Base-by-base conservation (phyloP, 2,797 vertebrate species). In the Coregonus ussuriensis region DNA sequence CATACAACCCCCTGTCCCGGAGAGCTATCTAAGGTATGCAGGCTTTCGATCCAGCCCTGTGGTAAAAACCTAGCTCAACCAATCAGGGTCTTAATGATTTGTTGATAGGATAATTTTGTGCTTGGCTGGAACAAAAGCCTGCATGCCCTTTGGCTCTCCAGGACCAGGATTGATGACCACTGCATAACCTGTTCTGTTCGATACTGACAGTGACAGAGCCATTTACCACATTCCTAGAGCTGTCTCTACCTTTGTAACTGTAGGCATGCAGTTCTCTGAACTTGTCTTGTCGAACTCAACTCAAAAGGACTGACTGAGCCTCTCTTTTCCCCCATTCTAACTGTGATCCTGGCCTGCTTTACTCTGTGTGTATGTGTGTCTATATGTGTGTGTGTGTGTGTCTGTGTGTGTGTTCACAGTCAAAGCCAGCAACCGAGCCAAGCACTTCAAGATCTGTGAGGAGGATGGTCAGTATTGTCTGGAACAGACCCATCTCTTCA, bases 361-460 rank as follows among this genome's bases (percentile, higher is more conserved):
- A 29, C 13, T 29, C 4, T 13, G 62, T 35, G 3, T 14, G 66
- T 13, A 13, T 85, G 54, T 72, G 79, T 80, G 62, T 75, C 4
- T 67, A 9, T 47, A 15, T n/a, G 67, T 21, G 16, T 33, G 3
- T n/a, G 29, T 54, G 35, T 33, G 35, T 37, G 18, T 76, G n/a
- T 18, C 16, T 68, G 71, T 1, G 15, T 76, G 29, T 47, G 37
- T 29, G 81, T 21, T 83, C 41, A 18, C 86, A 96, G 96, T 96
- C 80, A 89, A 87, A 72, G 82, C 88, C 0, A 29, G 67, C 59
- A 72, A 75, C 29, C 65, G 66, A 0, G 90, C 93, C 71, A 93
- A 91, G 71, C 96, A 97, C 77, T 96, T 94, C 80, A 95, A 92
- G 87, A 88, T 97, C 84, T 80, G 87, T 53, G 35, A 79, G n/a